Conservation (phyloP, 64 coral and sea anemone species). For the Montipora sp. region DNA sequence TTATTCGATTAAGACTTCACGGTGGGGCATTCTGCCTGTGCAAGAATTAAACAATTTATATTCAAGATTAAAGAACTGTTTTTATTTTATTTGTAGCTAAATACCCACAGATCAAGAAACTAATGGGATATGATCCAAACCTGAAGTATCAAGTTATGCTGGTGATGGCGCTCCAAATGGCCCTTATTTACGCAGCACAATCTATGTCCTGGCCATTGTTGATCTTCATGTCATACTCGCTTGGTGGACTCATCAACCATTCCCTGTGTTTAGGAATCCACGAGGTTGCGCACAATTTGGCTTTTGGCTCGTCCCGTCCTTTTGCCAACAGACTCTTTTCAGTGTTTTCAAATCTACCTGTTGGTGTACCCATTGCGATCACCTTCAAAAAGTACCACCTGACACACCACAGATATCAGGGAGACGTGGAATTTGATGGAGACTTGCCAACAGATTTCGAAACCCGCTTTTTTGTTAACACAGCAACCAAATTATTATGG, state of each 20-base stretch:
- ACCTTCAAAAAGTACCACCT: constrained; percentile 98
- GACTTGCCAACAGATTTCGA: constrained; percentile 93
- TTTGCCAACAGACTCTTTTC: constrained; percentile 88
- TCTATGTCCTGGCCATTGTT: constrained; percentile 82
- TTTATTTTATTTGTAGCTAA: constrained; percentile 75
- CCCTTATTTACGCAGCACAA: constrained; percentile 48
- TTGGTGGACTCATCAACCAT: constrained; percentile 97
- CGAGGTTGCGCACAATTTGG: constrained; percentile 96
- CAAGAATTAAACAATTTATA: background rate
- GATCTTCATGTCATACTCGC: constrained; percentile 78
- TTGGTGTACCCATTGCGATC: constrained; percentile 91
- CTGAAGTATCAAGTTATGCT: constrained; percentile 89
- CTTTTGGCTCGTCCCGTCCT: constrained; percentile 90
- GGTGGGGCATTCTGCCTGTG: no score
- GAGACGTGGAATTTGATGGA: constrained; percentile 94
- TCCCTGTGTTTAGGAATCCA: constrained; percentile 89
- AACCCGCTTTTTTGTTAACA: constrained; percentile 93
- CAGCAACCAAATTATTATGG: constrained; percentile 91
- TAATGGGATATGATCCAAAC: constrained; percentile 95
- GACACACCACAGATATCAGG: constrained; percentile 96
- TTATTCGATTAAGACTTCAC: no score
- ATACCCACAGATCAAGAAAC: constrained; percentile 97
- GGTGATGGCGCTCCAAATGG: constrained; percentile 84
- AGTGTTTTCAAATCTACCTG: constrained; percentile 86
- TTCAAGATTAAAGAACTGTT: background rate